Evolutionary conservation across 1,140 invertebrate genomes (phyloP).

Genomic region (Leptinotarsa texana): DNA sequence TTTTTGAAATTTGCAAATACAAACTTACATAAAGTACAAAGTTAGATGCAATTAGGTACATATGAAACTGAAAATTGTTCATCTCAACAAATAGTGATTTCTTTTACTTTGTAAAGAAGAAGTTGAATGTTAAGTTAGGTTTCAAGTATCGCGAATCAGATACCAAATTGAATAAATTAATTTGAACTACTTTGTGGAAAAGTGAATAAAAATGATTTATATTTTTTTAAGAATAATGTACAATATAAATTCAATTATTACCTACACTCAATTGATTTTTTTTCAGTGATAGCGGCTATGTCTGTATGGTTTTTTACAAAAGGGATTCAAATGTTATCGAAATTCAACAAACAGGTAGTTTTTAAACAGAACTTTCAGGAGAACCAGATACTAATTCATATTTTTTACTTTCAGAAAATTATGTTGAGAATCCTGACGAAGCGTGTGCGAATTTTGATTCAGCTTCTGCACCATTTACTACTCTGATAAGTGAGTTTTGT

Average conservation of each 20-base stretch:
- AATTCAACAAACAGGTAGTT: conserved; percentile 62
- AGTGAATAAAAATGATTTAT: too few relatives aligned
- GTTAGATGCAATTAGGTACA: too few relatives aligned
- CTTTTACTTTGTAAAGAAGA: too few relatives aligned
- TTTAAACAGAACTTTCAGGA: conserved; percentile 21
- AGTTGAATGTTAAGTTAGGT: too few relatives aligned
- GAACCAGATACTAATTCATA: conserved; percentile 30
- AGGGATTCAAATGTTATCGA: conserved; percentile 81
- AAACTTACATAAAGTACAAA: too few relatives aligned
- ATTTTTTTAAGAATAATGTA: neutral
- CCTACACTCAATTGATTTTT: conserved; percentile 27
- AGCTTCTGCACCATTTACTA: conserved; percentile 74
- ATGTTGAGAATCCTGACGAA: conserved; percentile 61
- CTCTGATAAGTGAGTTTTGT: conserved; percentile 77
- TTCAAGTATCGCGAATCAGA: too few relatives aligned
- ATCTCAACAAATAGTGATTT: too few relatives aligned
- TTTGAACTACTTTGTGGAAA: too few relatives aligned
- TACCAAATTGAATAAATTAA: too few relatives aligned
- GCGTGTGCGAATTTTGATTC: conserved; percentile 64
- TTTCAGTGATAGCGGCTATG: conserved; percentile 81
- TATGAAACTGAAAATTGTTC: too few relatives aligned
- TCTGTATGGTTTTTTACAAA: conserved; percentile 82
- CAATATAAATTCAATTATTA: neutral
- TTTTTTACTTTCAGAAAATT: conserved; percentile 35
- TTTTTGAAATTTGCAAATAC: too few relatives aligned